Percentiles rank a stretch among this genome's conserved stretches.
Evolutionary conservation across 2,113 vertebrate genomes (phyloP).

Genomic region (Connochaetes taurinus): DNA sequence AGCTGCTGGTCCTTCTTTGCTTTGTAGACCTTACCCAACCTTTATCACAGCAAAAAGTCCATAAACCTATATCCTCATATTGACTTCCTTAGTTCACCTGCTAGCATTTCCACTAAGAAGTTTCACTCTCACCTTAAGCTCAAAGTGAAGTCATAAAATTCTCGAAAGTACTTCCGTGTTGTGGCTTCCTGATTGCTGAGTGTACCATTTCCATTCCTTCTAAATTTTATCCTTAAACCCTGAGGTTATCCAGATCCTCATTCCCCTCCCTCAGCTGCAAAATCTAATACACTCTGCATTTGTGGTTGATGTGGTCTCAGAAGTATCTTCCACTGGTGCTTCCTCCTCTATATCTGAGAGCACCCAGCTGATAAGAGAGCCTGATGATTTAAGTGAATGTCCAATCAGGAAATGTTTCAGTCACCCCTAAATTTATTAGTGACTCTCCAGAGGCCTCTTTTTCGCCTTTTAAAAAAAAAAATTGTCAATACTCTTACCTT

Average conservation of each 20-base stretch:
- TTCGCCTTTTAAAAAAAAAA: not conserved
- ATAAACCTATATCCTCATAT: not conserved
- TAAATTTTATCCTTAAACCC: not conserved
- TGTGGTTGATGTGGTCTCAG: not conserved
- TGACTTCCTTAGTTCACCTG: not conserved
- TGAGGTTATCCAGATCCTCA: not conserved
- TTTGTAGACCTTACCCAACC: not conserved
- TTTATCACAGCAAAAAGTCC: not conserved
- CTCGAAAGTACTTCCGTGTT: not conserved
- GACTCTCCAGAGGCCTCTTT: not conserved
- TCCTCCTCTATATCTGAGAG: not conserved
- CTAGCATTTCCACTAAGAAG: not conserved
- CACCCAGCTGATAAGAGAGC: not conserved
- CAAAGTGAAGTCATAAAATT: not conserved
- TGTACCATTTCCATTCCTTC: not conserved
- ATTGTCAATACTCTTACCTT: not conserved
- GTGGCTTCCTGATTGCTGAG: not conserved
- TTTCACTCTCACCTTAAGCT: not conserved
- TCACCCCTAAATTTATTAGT: not conserved
- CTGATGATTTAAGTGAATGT: not conserved
- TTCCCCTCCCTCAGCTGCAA: not conserved
- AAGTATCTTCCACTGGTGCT: rapidly evolving
- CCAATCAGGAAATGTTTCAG: not conserved
- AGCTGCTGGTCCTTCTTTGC: not conserved
- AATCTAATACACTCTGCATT: not conserved